Percentiles rank a stretch among this genome's conserved stretches.
Conservation (phyloP, 2,888 invertebrate species). For the Podotricha telesiphe region DNA sequence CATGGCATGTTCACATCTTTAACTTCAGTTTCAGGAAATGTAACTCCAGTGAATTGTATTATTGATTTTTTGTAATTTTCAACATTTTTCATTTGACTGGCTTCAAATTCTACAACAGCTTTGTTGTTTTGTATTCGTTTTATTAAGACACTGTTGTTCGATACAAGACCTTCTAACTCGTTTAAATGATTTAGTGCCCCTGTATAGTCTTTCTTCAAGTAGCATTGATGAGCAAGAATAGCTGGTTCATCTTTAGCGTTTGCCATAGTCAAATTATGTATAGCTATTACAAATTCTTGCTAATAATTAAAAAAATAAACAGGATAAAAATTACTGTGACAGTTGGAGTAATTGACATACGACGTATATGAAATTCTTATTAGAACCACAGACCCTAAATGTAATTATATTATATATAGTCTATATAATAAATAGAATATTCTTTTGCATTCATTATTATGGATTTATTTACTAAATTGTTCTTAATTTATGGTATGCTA, state of each 20-base stretch:
- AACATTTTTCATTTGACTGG: conserved; percentile 88
- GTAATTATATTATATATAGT: background rate
- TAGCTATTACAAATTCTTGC: background rate
- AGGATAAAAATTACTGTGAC: conserved; percentile 10
- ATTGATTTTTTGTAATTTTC: conserved; percentile 88
- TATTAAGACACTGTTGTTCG: conserved; percentile 80
- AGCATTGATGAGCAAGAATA: conserved; percentile 84
- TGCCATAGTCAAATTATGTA: conserved; percentile 53
- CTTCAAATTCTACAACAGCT: conserved; percentile 91
- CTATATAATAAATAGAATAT: no score
- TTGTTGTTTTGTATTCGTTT: conserved; percentile 92
- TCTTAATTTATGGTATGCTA: no score
- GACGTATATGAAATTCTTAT: conserved; percentile 1
- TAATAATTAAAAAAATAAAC: conserved; percentile 19
- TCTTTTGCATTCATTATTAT: no score
- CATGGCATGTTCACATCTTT: conserved; percentile 67
- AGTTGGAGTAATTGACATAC: background rate
- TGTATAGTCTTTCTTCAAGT: conserved; percentile 85
- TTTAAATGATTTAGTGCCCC: conserved; percentile 85
- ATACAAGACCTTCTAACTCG: conserved; percentile 84
- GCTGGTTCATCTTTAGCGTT: conserved; percentile 81
- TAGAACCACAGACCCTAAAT: conserved; percentile 3
- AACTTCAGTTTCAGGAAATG: conserved; percentile 70
- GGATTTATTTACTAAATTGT: no score
- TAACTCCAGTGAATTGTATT: conserved; percentile 83